Evolutionary conservation across 2,888 invertebrate species (phyloP).

Genomic region (Arge pagana): DNA sequence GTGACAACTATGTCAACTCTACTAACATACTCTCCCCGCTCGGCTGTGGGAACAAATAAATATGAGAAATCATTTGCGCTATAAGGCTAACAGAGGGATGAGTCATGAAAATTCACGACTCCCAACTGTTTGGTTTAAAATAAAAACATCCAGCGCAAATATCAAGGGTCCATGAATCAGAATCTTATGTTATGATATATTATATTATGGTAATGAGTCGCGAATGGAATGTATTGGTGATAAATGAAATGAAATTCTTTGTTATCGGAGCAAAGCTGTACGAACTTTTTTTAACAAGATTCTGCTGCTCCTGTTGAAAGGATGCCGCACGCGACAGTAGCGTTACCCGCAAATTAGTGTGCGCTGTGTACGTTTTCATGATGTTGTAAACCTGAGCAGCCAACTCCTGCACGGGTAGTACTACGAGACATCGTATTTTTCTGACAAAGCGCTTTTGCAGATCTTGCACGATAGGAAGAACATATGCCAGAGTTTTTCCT

Average conservation of each 20-base stretch:
- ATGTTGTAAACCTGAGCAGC: slow-evolving; percentile 88
- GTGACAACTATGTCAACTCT: slow-evolving; percentile 85
- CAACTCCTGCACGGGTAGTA: slow-evolving; percentile 90
- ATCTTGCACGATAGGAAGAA: slow-evolving; percentile 81
- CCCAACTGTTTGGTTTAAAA: no score
- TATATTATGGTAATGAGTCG: no score
- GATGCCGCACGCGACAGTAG: slow-evolving; percentile 71
- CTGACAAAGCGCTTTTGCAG: slow-evolving; percentile 67
- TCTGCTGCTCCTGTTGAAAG: slow-evolving; percentile 70
- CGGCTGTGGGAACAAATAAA: slow-evolving; percentile 28
- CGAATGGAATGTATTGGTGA: no score
- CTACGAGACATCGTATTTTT: slow-evolving; percentile 81
- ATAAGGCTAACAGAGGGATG: not conserved
- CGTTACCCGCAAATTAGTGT: slow-evolving; percentile 72
- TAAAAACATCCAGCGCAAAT: no score
- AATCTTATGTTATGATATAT: no score
- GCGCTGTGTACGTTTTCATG: slow-evolving; percentile 71
- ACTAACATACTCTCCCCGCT: slow-evolving; percentile 62
- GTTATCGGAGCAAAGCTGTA: slow-evolving; percentile 8
- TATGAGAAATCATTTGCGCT: slow-evolving; percentile 49
- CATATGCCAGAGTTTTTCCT: slow-evolving; percentile 89
- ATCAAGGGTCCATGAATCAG: no score
- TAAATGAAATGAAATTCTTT: not conserved
- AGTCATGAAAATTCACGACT: not conserved
- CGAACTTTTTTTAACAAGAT: slow-evolving; percentile 60